Percentiles rank a stretch among this genome's conserved stretches.
Conservation (phyloP, 53 echinoderm and acorn worm genomes). For the Astropecten irregularis region DNA sequence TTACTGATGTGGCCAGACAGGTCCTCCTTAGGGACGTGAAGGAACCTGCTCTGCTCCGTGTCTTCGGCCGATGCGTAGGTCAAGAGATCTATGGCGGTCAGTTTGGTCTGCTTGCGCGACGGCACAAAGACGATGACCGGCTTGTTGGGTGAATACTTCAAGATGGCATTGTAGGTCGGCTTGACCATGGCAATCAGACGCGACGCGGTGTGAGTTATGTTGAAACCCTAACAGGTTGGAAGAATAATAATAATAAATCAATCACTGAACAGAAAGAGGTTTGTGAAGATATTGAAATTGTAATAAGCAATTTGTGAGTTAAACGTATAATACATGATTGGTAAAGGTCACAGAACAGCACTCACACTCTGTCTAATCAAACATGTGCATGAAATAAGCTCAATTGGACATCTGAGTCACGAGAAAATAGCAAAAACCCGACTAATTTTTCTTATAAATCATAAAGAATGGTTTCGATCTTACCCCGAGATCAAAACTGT, state of each 20-base stretch:
- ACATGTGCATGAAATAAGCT: too few relatives aligned
- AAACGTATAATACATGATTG: too few relatives aligned
- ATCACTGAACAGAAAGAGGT: too few relatives aligned
- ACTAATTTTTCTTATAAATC: too few relatives aligned
- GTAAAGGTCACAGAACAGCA: too few relatives aligned
- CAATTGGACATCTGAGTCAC: too few relatives aligned
- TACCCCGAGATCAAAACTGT: too few relatives aligned
- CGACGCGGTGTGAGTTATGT: slow-evolving; percentile 99
- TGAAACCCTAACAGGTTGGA: slow-evolving; percentile 72
- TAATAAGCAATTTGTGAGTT: too few relatives aligned
- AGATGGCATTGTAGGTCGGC: slow-evolving; percentile 95
- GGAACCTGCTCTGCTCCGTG: slow-evolving; percentile 84
- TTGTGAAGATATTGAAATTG: too few relatives aligned
- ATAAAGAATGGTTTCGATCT: too few relatives aligned
- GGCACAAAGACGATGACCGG: slow-evolving; percentile 98
- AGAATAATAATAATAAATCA: background rate
- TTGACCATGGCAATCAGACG: slow-evolving; percentile 99
- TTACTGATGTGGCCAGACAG: slow-evolving; percentile 88
- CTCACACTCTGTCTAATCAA: too few relatives aligned
- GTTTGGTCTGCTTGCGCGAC: slow-evolving; percentile 97
- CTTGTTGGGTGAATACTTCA: slow-evolving; percentile 89
- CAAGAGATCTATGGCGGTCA: slow-evolving; percentile 98
- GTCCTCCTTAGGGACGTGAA: slow-evolving; percentile 92
- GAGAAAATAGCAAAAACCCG: too few relatives aligned
- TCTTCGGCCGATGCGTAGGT: slow-evolving; percentile 96